Evolutionary conservation across 2,888 invertebrate genomes (phyloP).

Genomic region (Volucella inanis): DNA sequence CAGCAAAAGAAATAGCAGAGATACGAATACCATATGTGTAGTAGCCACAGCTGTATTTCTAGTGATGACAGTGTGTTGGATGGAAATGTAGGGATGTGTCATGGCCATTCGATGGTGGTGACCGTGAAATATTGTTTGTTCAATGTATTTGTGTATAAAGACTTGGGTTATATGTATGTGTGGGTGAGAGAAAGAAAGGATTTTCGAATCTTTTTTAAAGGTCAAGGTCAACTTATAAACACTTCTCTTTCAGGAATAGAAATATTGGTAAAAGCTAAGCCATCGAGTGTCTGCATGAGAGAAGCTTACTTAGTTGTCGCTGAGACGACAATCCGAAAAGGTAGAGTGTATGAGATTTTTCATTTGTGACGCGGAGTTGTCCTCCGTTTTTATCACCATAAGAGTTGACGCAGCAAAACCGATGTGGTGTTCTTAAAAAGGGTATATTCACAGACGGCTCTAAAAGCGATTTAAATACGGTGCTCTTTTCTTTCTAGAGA

Average conservation of each 20-base stretch:
- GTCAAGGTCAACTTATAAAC: constrained; percentile 60
- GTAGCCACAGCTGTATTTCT: too few species aligned
- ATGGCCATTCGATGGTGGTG: constrained; percentile 37
- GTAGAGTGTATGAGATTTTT: background rate
- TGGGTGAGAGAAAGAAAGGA: constrained; percentile 31
- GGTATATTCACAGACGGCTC: too few species aligned
- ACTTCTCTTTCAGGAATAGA: constrained; percentile 39
- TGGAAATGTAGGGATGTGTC: constrained; percentile 41
- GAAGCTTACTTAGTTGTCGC: constrained; percentile 36
- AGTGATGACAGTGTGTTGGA: background rate
- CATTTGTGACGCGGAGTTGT: too few species aligned
- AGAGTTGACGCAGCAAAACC: too few species aligned
- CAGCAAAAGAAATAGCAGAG: constrained; percentile 16
- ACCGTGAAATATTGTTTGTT: constrained; percentile 20
- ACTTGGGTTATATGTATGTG: background rate
- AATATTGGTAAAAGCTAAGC: constrained; percentile 17
- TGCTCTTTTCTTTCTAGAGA: too few species aligned
- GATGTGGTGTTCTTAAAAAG: too few species aligned
- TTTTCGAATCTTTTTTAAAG: constrained; percentile 47
- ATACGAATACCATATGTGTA: background rate
- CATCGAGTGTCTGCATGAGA: background rate
- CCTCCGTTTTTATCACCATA: too few species aligned
- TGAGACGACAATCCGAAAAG: background rate
- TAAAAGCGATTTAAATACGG: too few species aligned
- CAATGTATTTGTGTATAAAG: background rate